Conservation (phyloP, 2,888 invertebrate genomes). For the Polymixis flavicincta region DNA sequence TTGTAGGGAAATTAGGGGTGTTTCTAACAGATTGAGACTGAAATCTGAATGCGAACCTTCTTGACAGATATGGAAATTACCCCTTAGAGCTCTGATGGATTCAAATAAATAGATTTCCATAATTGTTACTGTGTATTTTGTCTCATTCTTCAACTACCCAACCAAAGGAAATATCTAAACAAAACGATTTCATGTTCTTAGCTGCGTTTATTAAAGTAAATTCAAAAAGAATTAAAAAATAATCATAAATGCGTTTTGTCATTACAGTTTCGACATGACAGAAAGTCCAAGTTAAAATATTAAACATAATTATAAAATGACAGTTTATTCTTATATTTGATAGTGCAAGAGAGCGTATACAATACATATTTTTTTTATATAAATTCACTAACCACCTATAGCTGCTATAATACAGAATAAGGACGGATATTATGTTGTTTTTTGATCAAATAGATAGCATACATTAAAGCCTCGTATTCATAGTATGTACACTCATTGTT, state of each 20-base stretch:
- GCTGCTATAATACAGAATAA: slow-evolving; percentile 60
- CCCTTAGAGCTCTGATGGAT: background rate
- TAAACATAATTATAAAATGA: slow-evolving; percentile 34
- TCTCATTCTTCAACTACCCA: background rate
- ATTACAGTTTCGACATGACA: slow-evolving; percentile 51
- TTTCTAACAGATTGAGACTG: no score
- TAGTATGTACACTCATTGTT: slow-evolving; percentile 15
- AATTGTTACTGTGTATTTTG: background rate
- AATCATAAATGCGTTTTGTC: slow-evolving; percentile 63
- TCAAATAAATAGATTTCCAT: background rate
- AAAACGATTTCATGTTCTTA: slow-evolving; percentile 22
- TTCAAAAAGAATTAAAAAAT: slow-evolving; percentile 50
- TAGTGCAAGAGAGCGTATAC: slow-evolving; percentile 65
- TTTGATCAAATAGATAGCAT: slow-evolving; percentile 34
- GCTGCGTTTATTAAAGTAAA: slow-evolving; percentile 60
- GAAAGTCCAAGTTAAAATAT: slow-evolving; percentile 40
- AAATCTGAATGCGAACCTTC: no score
- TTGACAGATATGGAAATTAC: no score
- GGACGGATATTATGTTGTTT: slow-evolving; percentile 64
- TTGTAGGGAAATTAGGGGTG: no score
- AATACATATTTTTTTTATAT: slow-evolving; percentile 34
- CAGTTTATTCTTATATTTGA: slow-evolving; percentile 51
- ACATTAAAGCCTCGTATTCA: slow-evolving; percentile 26
- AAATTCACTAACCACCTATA: slow-evolving; percentile 60
- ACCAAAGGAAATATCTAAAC: slow-evolving; percentile 7